Base-by-base conservation (phyloP, 2,797 vertebrate genomes). In the Lepilemur ruficaudatus region DNA sequence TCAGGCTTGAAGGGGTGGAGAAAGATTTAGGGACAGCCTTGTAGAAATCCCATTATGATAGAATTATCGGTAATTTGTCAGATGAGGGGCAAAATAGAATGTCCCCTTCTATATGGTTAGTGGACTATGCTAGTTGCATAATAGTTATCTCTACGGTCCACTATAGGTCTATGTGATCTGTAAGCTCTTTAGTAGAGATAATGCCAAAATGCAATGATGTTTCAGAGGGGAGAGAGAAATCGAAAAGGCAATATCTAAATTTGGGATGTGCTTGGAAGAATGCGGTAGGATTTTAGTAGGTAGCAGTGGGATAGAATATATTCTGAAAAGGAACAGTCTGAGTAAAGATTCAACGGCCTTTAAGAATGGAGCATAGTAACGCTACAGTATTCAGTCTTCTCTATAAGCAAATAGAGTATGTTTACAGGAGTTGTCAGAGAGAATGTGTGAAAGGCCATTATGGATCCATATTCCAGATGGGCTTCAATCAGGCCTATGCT, bases 211-310 rank as follows among this genome's bases (percentile, higher is more conserved):
- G 10, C 15, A 81, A 35, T 38, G 46, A 73, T 2, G 32, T 91
- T 87, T 88, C 41, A 89, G 59, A 94, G 85, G 20, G 93, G 13
- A 96, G 6, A 87, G 52, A 93, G 13, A 82, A 41, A 67, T 18
- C 67, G 3, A 63, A 57, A 94, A 48, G 6, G 4, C 15, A 94
- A 55, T 76, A 78, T 69, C 52, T 4, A 88, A 72, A 81, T 91
- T 55, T 63, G 5, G 12, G 35, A 18, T 85, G 41, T 73, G 2
- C 7, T 28, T 92, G 32, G 41, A 94, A 89, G 28, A 91, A 83
- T 22, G 14, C 69, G 30, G 23, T 22, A 88, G 61, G 5, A 81
- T 93, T 85, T 92, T 32, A 63, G 57, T 61, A 75, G 38, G 18
- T 20, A 95, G 25, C 41, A 75, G 43, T 32, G 1, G 13, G 4